Conservation (phyloP, 2,888 invertebrate species). For the Harpalus rubripes region DNA sequence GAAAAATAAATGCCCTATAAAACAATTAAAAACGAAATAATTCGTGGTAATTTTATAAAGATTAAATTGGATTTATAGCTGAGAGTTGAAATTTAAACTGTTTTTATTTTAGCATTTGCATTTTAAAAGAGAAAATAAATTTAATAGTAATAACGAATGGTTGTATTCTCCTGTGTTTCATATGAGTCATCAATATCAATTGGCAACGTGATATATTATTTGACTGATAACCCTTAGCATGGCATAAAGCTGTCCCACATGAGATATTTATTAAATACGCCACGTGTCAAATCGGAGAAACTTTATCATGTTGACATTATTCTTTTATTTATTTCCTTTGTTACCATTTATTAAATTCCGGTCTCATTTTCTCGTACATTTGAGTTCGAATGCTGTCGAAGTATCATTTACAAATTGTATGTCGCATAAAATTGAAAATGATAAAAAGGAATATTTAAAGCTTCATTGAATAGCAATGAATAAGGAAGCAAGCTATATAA, state of each 20-base stretch:
- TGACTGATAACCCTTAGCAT: constrained; percentile 7
- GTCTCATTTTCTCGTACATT: background rate
- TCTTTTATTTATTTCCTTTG: constrained; percentile 2
- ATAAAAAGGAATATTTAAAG: too few relatives aligned
- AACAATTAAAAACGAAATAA: background rate
- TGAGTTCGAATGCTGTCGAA: background rate
- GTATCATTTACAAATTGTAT: too few relatives aligned
- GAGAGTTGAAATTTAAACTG: background rate
- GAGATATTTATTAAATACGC: constrained; percentile 6
- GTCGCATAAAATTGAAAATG: too few relatives aligned
- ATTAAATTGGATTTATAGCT: background rate
- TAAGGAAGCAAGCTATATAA: too few relatives aligned
- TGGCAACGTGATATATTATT: background rate
- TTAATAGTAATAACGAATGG: background rate
- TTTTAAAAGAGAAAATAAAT: background rate
- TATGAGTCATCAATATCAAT: constrained; percentile 9
- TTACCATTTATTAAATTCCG: background rate
- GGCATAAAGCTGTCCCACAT: constrained; percentile 1
- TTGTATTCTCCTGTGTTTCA: background rate
- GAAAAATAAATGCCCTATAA: background rate
- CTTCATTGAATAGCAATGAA: too few relatives aligned
- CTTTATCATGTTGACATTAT: background rate
- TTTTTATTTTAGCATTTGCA: background rate
- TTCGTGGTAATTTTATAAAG: background rate
- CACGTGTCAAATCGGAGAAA: background rate